Base-by-base conservation (phyloP, 1,140 invertebrate species). In the Plectrocnemia conspersa region DNA sequence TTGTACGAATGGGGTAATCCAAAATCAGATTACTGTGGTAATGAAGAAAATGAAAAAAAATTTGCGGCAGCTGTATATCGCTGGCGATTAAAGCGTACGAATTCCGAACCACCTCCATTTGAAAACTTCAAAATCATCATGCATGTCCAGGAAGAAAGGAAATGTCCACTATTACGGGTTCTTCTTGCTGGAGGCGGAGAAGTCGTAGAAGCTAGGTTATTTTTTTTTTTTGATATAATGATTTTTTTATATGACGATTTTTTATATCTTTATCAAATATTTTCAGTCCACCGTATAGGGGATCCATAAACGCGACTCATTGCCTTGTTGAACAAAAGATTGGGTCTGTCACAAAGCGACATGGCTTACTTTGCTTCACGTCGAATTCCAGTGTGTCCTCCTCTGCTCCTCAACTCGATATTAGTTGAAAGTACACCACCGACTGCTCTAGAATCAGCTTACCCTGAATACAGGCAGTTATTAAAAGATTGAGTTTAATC, bases 1-100 rank as follows among this genome's bases (percentile, higher is more conserved):
- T 71, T 79, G 3, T 89, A 76, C 68, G 87, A 89, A 66, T 88
- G 84, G 79, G 86, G 86, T 1, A 89, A 88, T 67, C 80, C 82
- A 0, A 67, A 71, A 54, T 79, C 80, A 11, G 61, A 11, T 66
- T 68, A 19, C 67, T 78, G 1, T 79, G 82, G 0, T 66, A 0
- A 55, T 77, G 23, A 59, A 45, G 63, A 72, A 27, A 68, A 68
- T 0, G 82, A 82, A 61, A 71, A 68, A 29, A 61, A 68, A 9
- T 64, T 75, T 3, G 79, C 79, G 0, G 67, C 67, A 1, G 82
- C 82, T 2, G 80, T 79, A 5, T 70, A 85, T 64, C 79, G 78
- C 38, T 88, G 86, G 85, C 76, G 86, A 23, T 62, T 78, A 10
- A 56, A 61, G 13, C 11, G 25, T 9, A 6, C 16, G 64, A 4